These are phyloP conservation scores for Phorcus lineatus DNA, from an alignment of 2,888 invertebrate genomes.

Conservation along the genomic window DNA sequence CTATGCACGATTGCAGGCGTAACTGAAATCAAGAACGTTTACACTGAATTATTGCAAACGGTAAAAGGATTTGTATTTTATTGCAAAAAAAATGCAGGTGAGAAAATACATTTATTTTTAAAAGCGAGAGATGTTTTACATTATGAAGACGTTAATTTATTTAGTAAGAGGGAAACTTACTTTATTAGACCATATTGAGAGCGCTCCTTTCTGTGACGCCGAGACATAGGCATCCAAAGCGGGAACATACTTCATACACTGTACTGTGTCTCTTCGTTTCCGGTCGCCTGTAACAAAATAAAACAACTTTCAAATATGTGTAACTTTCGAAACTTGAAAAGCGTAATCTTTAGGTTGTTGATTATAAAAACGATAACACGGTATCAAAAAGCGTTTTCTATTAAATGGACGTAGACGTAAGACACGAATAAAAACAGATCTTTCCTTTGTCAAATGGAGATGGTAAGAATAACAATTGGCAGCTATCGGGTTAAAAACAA, in stretches of 20 bases:
- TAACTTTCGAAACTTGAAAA: too few species aligned
- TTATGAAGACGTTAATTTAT: too few species aligned
- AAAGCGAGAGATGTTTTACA: too few species aligned
- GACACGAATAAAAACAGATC: too few species aligned
- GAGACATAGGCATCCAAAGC: conserved; percentile 68
- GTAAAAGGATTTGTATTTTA: too few species aligned
- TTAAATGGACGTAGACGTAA: too few species aligned
- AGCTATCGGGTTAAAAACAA: too few species aligned
- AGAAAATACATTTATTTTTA: neutral
- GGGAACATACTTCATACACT: conserved; percentile 67
- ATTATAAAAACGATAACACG: too few species aligned
- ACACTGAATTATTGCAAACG: neutral
- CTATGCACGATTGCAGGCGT: conserved; percentile 67
- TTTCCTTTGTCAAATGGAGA: too few species aligned
- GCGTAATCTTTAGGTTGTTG: too few species aligned
- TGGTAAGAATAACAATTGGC: too few species aligned
- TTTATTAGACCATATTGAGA: conserved; percentile 71
- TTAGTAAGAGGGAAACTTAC: conserved; percentile 42
- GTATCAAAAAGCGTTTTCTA: too few species aligned
- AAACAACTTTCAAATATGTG: neutral
- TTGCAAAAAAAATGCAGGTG: neutral
- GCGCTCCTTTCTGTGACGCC: conserved; percentile 73
- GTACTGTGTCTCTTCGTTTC: conserved; percentile 70
- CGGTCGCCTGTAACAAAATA: conserved; percentile 61
- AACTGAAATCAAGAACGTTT: conserved; percentile 53